phyloP scores from a whole-genome alignment of 2,113 vertebrate genomes.

The Psilopsiagon aymara region DNA sequence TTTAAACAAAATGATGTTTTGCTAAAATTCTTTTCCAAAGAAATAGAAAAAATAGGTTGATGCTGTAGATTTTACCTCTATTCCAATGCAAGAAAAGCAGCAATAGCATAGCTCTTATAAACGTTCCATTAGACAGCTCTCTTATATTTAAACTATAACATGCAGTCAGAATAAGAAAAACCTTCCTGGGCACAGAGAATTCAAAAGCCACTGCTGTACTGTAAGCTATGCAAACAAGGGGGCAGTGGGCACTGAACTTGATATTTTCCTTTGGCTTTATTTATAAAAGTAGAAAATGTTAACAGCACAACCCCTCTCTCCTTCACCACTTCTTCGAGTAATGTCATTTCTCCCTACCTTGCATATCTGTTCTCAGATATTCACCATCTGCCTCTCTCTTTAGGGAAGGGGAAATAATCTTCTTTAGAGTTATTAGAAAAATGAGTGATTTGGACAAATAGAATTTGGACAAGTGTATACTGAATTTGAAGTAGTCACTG shows the following conservation, averaged over 20 bases:
- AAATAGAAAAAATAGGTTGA: background rate
- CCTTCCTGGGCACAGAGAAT: background rate
- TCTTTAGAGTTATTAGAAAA: background rate
- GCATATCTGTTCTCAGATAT: background rate
- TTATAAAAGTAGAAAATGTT: background rate
- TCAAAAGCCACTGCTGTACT: background rate
- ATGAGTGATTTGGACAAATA: background rate
- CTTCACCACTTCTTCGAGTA: background rate
- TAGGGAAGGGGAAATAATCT: background rate
- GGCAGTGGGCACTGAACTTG: background rate
- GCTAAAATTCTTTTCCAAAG: background rate
- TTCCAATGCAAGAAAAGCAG: accelerated
- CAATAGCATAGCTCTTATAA: background rate
- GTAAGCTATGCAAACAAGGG: background rate
- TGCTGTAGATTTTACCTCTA: background rate
- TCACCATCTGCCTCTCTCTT: background rate
- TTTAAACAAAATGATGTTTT: background rate
- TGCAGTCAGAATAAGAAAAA: background rate
- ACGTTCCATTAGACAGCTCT: background rate
- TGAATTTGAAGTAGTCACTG: background rate
- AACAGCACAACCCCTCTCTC: background rate
- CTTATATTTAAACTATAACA: background rate
- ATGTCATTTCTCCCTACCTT: background rate
- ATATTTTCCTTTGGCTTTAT: background rate
- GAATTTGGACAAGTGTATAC: background rate